Base-by-base conservation (phyloP, 2,888 invertebrate species). In the Eretmocerus hayati region DNA sequence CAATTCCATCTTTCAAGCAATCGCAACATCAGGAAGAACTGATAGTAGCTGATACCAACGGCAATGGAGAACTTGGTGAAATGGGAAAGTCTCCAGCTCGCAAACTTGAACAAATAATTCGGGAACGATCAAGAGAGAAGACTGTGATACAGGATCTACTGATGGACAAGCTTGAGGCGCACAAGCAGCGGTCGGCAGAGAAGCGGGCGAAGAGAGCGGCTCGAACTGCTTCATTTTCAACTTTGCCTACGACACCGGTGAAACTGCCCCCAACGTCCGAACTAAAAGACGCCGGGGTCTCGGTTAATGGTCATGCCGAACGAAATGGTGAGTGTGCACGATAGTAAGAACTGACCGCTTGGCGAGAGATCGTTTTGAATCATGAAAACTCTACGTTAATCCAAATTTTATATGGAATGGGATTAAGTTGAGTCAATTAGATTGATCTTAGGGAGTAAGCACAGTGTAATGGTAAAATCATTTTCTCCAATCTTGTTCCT, bases 91-190 rank as follows among this genome's bases (percentile, higher is more conserved):
- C 78, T 0, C 69, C 75, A 48, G 75, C 81, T 42, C 76, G 81
- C 48, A 85, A 83, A 65, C 76, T 86, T 46, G 85, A 88, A 65
- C 85, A 87, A 72, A 78, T 90, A 30, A 83, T 84, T 55, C 81
- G 85, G 63, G 88, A 89, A 65, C 77, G 89, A 46, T 85, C 84
- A 32, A 85, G 87, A 63, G 89, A 90, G 70, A 90, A 89, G 56
- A 86, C 84, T 65, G 76, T 90, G 21, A 86, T 91, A 39, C 82
- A 90, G 61, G 84, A 90, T 66, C 75, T 91, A 72, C 85, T 91
- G 43, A 81, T 90, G 78, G 87, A 85, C 63, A 84, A 87, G 69
- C 74, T 88, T 60, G 79, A 81, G 59, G 79, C 81, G 2, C 81
- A 83, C 60, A 83, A 82, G 58, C 81, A 81, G 58, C 75, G 76